Evolutionary conservation across 2,113 vertebrate genomes (phyloP).

Genomic region (Apteryx owenii): DNA sequence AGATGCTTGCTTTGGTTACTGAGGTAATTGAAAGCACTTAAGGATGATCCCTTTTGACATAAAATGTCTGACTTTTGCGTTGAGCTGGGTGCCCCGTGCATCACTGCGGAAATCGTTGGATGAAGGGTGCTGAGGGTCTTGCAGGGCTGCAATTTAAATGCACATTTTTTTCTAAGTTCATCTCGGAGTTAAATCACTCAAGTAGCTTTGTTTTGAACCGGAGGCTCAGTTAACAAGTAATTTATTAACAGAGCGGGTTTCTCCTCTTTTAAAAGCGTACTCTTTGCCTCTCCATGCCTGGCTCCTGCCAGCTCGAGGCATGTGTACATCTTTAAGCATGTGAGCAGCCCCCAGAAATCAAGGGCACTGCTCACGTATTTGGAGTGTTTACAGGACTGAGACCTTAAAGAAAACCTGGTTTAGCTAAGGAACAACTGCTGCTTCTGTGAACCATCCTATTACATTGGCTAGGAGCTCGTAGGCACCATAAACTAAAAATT

Average conservation of each 20-base stretch:
- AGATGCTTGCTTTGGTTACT: neutral
- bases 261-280: neutral
- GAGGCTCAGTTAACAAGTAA: conserved; percentile 22
- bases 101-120: neutral
- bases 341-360: conserved; percentile 16
- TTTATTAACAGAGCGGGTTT: conserved; percentile 21
- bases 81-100: neutral
- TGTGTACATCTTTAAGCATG: neutral
- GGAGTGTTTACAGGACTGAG: neutral
- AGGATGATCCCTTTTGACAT: neutral
- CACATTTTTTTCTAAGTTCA: rapidly evolving
- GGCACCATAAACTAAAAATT: rapidly evolving
- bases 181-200: neutral
- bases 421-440: neutral
- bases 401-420: neutral
- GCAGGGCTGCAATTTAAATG: neutral
- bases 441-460: rapidly evolving
- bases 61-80: rapidly evolving
- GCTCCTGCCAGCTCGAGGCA: neutral
- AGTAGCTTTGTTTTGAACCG: neutral
- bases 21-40: neutral
- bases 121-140: neutral
- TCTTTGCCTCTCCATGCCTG: conserved; percentile 27
- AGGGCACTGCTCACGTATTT: neutral
- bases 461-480: neutral